Percentiles rank a stretch among this genome's conserved stretches.
These are phyloP conservation scores for Ectemnius lituratus DNA, from an alignment of 2,888 invertebrate genomes.

Conservation along the genomic window DNA sequence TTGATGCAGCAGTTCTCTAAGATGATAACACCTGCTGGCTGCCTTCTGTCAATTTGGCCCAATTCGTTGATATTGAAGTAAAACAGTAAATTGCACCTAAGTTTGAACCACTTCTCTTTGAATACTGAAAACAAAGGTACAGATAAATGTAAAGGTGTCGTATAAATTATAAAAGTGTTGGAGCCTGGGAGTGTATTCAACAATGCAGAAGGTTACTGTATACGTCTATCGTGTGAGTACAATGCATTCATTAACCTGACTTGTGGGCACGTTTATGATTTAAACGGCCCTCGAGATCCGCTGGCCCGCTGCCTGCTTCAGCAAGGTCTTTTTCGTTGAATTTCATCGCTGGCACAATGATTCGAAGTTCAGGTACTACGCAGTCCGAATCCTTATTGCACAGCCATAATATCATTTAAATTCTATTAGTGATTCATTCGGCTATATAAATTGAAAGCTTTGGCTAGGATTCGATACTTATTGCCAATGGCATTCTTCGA, in stretches of 20 bases:
- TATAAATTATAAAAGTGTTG: background rate
- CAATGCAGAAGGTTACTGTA: background rate
- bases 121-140: conserved; percentile 80
- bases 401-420: conserved; percentile 24
- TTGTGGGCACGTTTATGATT: conserved; percentile 81
- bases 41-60: conserved; percentile 82
- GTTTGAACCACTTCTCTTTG: conserved; percentile 88
- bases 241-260: conserved; percentile 66
- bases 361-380: conserved; percentile 5
- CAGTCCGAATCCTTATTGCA: conserved; percentile 25
- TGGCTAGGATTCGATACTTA: conserved; percentile 11
- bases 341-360: conserved; percentile 79
- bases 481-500: conserved; percentile 12
- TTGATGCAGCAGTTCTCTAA: conserved; percentile 86
- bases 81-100: conserved; percentile 86
- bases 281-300: conserved; percentile 85
- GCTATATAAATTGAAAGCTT: conserved; percentile 22
- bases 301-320: conserved; percentile 81
- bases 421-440: conserved; percentile 21
- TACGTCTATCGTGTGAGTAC: conserved; percentile 13
- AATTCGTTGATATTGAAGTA: conserved; percentile 86
- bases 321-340: conserved; percentile 85
- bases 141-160: background rate
- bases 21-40: conserved; percentile 86
- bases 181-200: background rate